Base-by-base conservation (phyloP, 2,113 vertebrate species). In the Thryonomys swinderianus region DNA sequence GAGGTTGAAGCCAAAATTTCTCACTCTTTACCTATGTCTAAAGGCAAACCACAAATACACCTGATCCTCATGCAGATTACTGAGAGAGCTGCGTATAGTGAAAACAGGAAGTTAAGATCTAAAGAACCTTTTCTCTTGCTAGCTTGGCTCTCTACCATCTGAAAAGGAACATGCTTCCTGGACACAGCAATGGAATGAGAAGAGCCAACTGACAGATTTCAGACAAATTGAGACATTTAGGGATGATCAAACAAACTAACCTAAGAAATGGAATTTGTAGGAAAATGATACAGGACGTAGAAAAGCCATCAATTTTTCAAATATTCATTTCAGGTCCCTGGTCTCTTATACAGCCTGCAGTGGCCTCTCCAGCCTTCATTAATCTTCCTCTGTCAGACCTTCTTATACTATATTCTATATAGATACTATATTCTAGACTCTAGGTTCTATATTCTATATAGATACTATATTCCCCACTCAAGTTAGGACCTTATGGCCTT, bases 1-100 rank as follows among this genome's bases (percentile, higher is more conserved):
- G 16, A 55, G 10, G 18, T 42, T 25, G 90, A 78, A 88, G n/a
- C 85, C 79, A 88, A 94, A 73, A 7, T 61, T 90, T 55, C 40
- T 18, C 40, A 66, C 55, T 23, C 61, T 71, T 95, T n/a, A 64
- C 17, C 34, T 90, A 79, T 81, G 45, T 95, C 34, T 84, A 67
- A 82, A 95, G 40, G 69, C 61, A 91, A 74, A 62, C 9, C 42
- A 87, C 55, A 89, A 79, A 53, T 21, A 59, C 59, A 95, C 37
- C 61, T n/a, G 4, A 37, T 84, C 30, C 23, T 91, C 20, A 13
- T 51, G 13, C 16, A 73, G 55, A 74, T 62, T 73, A 95, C 0
- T 93, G 71, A 87, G 96, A 85, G 71, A 73, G 13, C 5, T 74
- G 21, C 42, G 7, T 25, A 37, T 30, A 66, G 21, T 0, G 89